These are phyloP conservation scores for Thaumetopoea pityocampa DNA, from an alignment of 1,140 invertebrate species.

Conservation along the genomic window DNA sequence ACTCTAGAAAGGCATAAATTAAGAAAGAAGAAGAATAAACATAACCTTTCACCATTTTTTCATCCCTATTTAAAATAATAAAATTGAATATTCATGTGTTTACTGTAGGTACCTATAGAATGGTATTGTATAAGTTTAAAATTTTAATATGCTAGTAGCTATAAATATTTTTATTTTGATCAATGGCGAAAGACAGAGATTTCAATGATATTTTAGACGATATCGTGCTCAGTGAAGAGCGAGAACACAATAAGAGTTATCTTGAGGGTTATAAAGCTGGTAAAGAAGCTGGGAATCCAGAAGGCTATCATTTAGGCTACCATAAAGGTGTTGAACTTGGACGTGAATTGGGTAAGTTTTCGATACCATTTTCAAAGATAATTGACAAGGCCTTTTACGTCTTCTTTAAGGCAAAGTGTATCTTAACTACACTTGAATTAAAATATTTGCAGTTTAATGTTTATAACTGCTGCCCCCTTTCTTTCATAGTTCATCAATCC, in stretches of 20 bases:
- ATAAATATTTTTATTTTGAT: slow-evolving; percentile 22
- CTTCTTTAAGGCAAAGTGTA: too few relatives aligned
- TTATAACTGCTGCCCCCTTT: too few relatives aligned
- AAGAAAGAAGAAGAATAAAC: not conserved
- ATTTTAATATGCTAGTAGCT: slow-evolving; percentile 6
- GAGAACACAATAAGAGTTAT: slow-evolving; percentile 74
- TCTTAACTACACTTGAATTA: not conserved
- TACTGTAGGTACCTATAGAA: too few relatives aligned
- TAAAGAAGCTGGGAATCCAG: slow-evolving; percentile 74
- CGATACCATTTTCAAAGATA: not conserved
- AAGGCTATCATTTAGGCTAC: slow-evolving; percentile 81
- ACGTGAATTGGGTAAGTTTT: slow-evolving; percentile 75
- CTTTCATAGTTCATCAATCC: too few relatives aligned
- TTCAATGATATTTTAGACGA: slow-evolving; percentile 81
- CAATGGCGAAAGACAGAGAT: slow-evolving; percentile 73
- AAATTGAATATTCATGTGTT: too few relatives aligned
- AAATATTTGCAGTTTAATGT: too few relatives aligned
- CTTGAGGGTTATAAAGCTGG: slow-evolving; percentile 78
- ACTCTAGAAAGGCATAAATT: too few relatives aligned
- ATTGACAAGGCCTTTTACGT: not conserved
- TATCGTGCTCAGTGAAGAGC: slow-evolving; percentile 79
- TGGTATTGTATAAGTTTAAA: too few relatives aligned
- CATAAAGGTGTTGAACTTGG: slow-evolving; percentile 80
- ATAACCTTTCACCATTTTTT: not conserved
- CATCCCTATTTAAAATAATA: too few relatives aligned